Conservation (phyloP, 2,888 invertebrate genomes). For the Amiota minor region DNA sequence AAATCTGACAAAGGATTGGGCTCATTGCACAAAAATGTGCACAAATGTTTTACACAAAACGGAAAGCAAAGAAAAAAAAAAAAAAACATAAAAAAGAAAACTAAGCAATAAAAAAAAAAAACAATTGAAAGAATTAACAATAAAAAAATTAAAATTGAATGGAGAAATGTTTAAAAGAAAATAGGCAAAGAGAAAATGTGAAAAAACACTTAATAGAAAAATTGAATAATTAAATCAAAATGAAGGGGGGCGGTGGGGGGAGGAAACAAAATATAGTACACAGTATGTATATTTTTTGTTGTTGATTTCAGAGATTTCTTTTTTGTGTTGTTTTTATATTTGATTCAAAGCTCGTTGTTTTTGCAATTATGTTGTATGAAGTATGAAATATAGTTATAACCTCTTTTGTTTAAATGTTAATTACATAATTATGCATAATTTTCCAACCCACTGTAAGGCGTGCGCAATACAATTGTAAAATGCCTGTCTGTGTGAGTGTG, state of each 20-base stretch:
- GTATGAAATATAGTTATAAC: too few relatives aligned
- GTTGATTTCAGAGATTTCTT: slow-evolving; percentile 44
- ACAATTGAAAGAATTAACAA: background rate
- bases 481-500: background rate
- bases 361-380: too few relatives aligned
- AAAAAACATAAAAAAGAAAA: background rate
- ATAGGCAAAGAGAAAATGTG: background rate
- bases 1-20: background rate
- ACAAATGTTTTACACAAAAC: slow-evolving; percentile 8
- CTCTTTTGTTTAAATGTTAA: slow-evolving; percentile 62
- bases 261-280: too few relatives aligned
- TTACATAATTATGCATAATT: slow-evolving; percentile 71
- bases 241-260: too few relatives aligned
- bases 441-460: slow-evolving; percentile 10
- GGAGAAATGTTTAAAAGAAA: background rate
- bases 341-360: too few relatives aligned
- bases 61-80: background rate
- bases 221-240: slow-evolving; percentile 9
- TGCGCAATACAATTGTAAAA: too few relatives aligned
- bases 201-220: slow-evolving; percentile 11
- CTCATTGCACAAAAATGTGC: slow-evolving; percentile 20
- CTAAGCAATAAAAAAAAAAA: background rate
- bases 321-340: slow-evolving; percentile 32
- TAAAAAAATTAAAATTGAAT: too few relatives aligned
- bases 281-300: too few relatives aligned